Evolutionary conservation across 2,797 vertebrate genomes (phyloP).

Genomic region (Eleutherodactylus coqui): DNA sequence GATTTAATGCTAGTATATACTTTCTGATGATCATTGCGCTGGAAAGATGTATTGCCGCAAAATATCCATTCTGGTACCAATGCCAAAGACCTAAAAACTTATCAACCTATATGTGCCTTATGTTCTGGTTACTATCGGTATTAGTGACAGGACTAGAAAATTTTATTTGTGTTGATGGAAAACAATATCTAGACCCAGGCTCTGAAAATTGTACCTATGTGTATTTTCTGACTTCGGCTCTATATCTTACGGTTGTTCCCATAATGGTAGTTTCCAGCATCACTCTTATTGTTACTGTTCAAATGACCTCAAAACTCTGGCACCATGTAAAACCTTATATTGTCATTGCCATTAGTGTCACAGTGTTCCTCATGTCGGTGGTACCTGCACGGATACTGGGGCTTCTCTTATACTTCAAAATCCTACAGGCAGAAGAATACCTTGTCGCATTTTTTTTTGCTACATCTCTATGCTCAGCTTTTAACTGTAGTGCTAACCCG

Average conservation of each 20-base stretch:
- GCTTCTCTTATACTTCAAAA: conserved; percentile 65
- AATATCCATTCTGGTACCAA: conserved; percentile 70
- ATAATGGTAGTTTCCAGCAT: conserved; percentile 68
- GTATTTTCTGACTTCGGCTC: conserved; percentile 52
- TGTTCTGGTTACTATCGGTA: conserved; percentile 68
- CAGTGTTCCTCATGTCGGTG: conserved; percentile 69
- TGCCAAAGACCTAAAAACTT: conserved; percentile 61
- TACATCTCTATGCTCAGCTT: conserved; percentile 63
- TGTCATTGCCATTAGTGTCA: conserved; percentile 61
- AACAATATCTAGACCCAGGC: accelerated
- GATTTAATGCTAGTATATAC: conserved; percentile 64
- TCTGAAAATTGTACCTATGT: conserved; percentile 36
- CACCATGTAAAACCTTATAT: conserved; percentile 63
- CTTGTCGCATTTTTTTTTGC: conserved; percentile 47
- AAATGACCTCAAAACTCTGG: conserved; percentile 63
- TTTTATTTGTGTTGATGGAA: neutral
- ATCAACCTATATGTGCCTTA: conserved; percentile 28
- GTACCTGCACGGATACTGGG: conserved; percentile 69
- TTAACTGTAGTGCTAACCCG: conserved; percentile 64
- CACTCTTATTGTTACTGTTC: conserved; percentile 62
- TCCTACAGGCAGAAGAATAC: conserved; percentile 21
- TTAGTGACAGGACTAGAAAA: conserved; percentile 62
- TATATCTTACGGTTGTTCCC: conserved; percentile 64
- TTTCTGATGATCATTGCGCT: conserved; percentile 69
- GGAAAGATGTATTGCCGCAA: conserved; percentile 66